These are phyloP conservation scores for Philopedon plagiatum DNA, from an alignment of 2,888 invertebrate species.

Conservation along the genomic window DNA sequence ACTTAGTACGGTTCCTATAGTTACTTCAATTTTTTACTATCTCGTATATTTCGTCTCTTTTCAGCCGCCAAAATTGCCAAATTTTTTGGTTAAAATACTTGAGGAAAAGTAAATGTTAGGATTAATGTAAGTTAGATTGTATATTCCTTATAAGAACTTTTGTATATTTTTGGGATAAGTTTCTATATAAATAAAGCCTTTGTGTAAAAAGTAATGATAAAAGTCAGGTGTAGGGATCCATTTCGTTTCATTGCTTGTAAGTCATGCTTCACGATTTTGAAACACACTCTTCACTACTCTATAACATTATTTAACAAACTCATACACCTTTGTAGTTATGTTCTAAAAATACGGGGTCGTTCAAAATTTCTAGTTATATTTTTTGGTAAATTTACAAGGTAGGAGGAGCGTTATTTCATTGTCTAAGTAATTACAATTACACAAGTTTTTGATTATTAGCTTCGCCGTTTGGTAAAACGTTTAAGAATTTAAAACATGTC, in stretches of 20 bases:
- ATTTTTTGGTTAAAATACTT: constrained; percentile 62
- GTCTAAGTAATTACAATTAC: no score
- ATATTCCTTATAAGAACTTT: background rate
- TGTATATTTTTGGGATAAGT: constrained; percentile 14
- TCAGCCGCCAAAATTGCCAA: constrained; percentile 63
- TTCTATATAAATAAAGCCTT: background rate
- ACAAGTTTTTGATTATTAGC: no score
- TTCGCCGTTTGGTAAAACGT: no score
- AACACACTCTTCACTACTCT: constrained; percentile 28
- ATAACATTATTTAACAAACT: constrained; percentile 18
- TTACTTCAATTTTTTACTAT: constrained; percentile 30
- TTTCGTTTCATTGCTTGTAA: constrained; percentile 35
- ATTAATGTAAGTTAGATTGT: constrained; percentile 42
- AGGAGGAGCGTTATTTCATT: no score
- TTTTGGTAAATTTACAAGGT: no score
- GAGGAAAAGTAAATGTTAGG: constrained; percentile 56
- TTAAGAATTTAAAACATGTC: no score
- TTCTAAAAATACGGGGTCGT: background rate
- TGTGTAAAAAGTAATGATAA: constrained; percentile 16
- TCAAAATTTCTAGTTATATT: no score
- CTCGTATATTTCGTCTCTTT: constrained; percentile 57
- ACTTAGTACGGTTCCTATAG: background rate
- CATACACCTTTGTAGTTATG: constrained; percentile 7
- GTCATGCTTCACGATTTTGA: constrained; percentile 26
- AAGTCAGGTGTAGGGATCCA: constrained; percentile 31